Evolutionary conservation across 1,140 invertebrate species (phyloP).

Genomic region (Neodiprion fabricii): DNA sequence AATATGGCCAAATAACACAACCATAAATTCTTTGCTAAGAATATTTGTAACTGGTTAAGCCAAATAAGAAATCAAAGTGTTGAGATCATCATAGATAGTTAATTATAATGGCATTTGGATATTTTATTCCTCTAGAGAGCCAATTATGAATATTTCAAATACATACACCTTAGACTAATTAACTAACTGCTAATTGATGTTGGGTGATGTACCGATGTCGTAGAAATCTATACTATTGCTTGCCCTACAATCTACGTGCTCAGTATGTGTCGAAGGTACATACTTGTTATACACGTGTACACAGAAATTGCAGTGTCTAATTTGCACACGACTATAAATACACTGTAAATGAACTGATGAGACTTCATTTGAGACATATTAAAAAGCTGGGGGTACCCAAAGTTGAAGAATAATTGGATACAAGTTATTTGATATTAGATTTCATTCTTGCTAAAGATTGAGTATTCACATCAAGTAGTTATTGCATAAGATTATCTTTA

Average conservation of each 20-base stretch:
- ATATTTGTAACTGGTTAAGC: too few relatives aligned
- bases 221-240: constrained; percentile 3
- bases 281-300: not conserved
- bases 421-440: too few relatives aligned
- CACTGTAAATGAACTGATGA: not conserved
- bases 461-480: too few relatives aligned
- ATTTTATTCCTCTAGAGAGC: not conserved
- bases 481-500: not conserved
- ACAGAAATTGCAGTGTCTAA: not conserved
- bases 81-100: not conserved
- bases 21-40: not conserved
- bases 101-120: not conserved
- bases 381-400: too few relatives aligned
- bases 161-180: not conserved
- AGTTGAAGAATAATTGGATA: too few relatives aligned
- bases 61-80: too few relatives aligned
- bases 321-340: not conserved
- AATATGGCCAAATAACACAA: not conserved
- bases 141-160: not conserved
- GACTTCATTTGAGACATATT: not conserved
- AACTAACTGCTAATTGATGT: not conserved
- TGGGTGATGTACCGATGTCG: constrained; percentile 6
- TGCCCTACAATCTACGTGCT: not conserved
- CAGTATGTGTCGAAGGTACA: not conserved
- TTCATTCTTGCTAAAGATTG: too few relatives aligned